phyloP scores from a whole-genome alignment of 2,888 invertebrate genomes.

The Neelides folsomi region DNA sequence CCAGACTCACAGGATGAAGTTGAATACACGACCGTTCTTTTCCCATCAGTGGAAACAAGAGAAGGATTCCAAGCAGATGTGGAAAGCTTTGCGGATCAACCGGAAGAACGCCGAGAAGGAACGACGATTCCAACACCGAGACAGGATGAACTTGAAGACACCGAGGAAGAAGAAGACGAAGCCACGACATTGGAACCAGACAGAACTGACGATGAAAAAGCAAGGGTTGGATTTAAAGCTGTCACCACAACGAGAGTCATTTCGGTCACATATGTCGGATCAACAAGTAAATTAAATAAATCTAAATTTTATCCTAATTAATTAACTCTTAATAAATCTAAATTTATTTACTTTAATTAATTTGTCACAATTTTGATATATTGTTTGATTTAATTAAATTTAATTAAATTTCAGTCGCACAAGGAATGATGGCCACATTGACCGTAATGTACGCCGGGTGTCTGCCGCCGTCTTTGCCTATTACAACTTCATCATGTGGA shows the following conservation, averaged over 20 bases:
- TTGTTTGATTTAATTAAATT: no score
- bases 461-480: slow-evolving; percentile 13
- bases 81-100: background rate
- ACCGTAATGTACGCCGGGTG: slow-evolving; percentile 24
- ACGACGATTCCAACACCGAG: slow-evolving; percentile 11
- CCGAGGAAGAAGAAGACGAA: background rate
- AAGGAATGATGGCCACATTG: slow-evolving; percentile 11
- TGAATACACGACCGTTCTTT: slow-evolving; percentile 8
- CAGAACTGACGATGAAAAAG: slow-evolving; percentile 3
- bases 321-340: no score
- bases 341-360: no score
- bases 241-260: slow-evolving; percentile 18
- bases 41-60: slow-evolving; percentile 16
- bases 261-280: slow-evolving; percentile 19
- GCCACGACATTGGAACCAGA: background rate
- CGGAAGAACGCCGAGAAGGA: background rate
- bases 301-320: no score
- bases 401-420: slow-evolving; percentile 7
- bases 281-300: slow-evolving; percentile 5
- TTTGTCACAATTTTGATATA: no score
- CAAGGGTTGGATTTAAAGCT: slow-evolving; percentile 8
- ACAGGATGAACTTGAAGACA: background rate
- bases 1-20: background rate
- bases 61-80: background rate
- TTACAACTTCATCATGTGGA: slow-evolving; percentile 3